Base-by-base conservation (phyloP, 2,888 invertebrate genomes). In the Leptopilina syphax region DNA sequence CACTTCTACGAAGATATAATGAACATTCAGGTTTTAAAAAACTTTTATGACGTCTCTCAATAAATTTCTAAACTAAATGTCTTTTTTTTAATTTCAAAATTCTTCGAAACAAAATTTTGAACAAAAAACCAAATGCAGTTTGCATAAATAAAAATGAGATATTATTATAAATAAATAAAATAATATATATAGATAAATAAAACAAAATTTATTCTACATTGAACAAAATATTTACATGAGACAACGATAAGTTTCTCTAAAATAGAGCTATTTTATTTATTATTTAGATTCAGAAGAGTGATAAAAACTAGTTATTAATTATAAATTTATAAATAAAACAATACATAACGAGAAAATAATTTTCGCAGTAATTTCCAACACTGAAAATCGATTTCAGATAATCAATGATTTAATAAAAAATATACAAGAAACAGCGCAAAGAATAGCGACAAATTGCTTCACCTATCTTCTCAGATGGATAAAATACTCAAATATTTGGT, bases 1-100 rank as follows among this genome's bases (percentile, higher is more conserved):
- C 96, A 96, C 0, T 98, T 95, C 92, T 97, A 95, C 87, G 95
- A 96, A 81, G 97, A 98, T 84, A 93, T 97, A 1, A 88, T 90
- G 85, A 86, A 84, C 12, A 92, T 96, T 5, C 93, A 95, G 84
- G 95, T 96, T 67, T 13, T 41, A 41, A 41, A 47, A 44, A 27
- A 60, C 76, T 67, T 70, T 34, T 24, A 3, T 3, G 3, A 34
- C 3, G 1, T 27, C 34, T 34, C 34, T 34, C 0, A 34, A 34
- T 34, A 34, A 34, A 2, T 34, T 34, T 34, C 34, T 4, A 34
- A 34, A 34, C 1, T 34, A 34, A 34, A 34, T 34, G 0, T 34
- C 34, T 3, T 34, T 34, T 34, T 27, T 27, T 3, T 34, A 34
- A 34, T 1, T 34, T 3, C 34, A 3, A 34, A 34, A 34, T 34